Conservation (phyloP, 2,888 invertebrate species). For the Ditylenchus weischeri region DNA sequence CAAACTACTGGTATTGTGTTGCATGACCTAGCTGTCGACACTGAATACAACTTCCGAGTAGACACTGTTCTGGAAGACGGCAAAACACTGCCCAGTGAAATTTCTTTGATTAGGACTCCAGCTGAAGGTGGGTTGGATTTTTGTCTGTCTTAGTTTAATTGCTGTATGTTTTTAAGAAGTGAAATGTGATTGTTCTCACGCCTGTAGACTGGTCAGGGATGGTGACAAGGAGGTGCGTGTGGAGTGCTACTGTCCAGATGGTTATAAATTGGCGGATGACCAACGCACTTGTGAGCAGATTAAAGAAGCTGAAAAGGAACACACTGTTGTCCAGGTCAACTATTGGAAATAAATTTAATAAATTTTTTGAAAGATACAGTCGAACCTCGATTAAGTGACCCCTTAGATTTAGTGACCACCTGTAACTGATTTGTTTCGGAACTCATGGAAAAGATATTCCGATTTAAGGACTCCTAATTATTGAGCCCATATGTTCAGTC, state of each 20-base stretch:
- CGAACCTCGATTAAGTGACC: no score
- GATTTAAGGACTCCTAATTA: no score
- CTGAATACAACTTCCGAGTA: slow-evolving; percentile 54
- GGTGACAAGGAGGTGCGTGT: slow-evolving; percentile 30
- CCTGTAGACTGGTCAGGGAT: slow-evolving; percentile 37
- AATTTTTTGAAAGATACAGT: not conserved
- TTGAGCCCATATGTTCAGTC: no score
- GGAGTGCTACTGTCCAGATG: slow-evolving; percentile 52
- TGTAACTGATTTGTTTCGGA: no score
- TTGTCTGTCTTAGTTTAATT: not conserved
- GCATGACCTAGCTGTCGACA: slow-evolving; percentile 41
- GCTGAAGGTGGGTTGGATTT: slow-evolving; percentile 42
- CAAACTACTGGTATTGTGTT: slow-evolving; percentile 22
- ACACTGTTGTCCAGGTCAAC: slow-evolving; percentile 30
- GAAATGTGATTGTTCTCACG: slow-evolving; percentile 54
- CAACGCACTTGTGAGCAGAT: slow-evolving; percentile 41
- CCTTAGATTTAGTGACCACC: no score
- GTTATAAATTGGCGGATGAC: slow-evolving; percentile 46
- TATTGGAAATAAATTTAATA: not conserved
- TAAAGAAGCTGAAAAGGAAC: slow-evolving; percentile 27
- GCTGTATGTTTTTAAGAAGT: slow-evolving; percentile 38
- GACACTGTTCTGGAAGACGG: slow-evolving; percentile 50
- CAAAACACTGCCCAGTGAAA: slow-evolving; percentile 45
- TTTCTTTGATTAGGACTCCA: slow-evolving; percentile 43
- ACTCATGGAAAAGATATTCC: no score